Evolutionary conservation across 2,113 vertebrate genomes (phyloP).

Genomic region (Paramormyrops kingsleyae): DNA sequence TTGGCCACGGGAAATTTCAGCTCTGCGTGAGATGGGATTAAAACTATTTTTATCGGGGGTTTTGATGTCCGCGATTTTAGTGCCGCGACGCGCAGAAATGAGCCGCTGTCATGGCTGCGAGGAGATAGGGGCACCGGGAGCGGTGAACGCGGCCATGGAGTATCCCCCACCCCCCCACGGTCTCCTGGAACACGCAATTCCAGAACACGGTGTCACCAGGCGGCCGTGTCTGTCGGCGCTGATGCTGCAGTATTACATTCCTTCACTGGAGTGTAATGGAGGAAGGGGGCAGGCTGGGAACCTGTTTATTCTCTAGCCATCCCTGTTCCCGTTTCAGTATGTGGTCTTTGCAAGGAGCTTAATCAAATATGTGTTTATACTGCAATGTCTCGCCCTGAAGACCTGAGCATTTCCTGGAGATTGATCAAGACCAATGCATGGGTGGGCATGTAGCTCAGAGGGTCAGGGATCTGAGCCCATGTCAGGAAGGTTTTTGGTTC

Average conservation of each 20-base stretch:
- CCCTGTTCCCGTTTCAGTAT: background rate
- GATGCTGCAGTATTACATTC: background rate
- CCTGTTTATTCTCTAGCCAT: background rate
- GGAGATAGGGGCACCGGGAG: background rate
- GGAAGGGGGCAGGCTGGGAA: background rate
- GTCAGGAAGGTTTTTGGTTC: background rate
- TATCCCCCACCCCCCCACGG: background rate
- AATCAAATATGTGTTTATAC: background rate
- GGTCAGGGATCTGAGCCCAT: background rate
- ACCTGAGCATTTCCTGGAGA: background rate
- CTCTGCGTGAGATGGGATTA: background rate
- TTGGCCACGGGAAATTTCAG: background rate
- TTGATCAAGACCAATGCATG: background rate
- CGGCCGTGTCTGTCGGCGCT: background rate
- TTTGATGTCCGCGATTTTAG: conserved; percentile 9
- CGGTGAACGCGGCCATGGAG: background rate
- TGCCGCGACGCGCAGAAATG: background rate
- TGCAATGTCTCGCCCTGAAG: background rate
- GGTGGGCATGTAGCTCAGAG: background rate
- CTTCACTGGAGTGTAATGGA: background rate
- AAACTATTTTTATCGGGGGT: conserved; percentile 6
- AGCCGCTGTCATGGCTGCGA: background rate
- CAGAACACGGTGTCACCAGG: background rate
- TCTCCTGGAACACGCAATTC: background rate
- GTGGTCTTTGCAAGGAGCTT: background rate